These are phyloP conservation scores for Aplodontia rufa DNA, from an alignment of 2,113 vertebrate genomes.

Conservation along the genomic window DNA sequence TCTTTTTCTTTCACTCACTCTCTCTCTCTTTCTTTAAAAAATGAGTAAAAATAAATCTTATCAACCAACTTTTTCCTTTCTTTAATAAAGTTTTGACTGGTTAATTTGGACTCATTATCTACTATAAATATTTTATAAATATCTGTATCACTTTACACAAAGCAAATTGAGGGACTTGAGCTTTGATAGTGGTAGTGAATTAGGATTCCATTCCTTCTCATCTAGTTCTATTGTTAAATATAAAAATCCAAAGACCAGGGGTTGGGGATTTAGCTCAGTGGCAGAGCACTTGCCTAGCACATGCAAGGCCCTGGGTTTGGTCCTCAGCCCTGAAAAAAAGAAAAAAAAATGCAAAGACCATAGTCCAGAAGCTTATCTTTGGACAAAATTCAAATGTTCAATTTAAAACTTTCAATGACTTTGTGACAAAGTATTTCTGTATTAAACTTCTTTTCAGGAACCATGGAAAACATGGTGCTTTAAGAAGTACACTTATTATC, in stretches of 20 bases:
- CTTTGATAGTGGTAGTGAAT: neutral
- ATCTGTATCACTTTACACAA: neutral
- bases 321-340: no score
- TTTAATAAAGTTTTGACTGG: neutral
- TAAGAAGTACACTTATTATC: neutral
- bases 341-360: no score
- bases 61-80: neutral
- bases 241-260: no score
- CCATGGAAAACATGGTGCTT: neutral
- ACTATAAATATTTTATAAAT: neutral
- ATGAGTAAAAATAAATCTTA: neutral
- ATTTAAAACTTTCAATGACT: conserved; percentile 19
- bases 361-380: neutral
- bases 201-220: neutral
- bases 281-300: no score
- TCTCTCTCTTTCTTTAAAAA: no score
- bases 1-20: no score
- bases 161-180: neutral
- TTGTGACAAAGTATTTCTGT: neutral
- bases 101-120: neutral
- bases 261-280: no score
- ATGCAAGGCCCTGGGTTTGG: no score
- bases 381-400: conserved; percentile 41
- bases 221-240: neutral
- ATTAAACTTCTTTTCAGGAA: neutral